A percentile compares a stretch with the other conserved stretches of the same genome.
These are phyloP conservation scores for Sialia sialis DNA, from an alignment of 2,113 vertebrate species.

Conservation along the genomic window DNA sequence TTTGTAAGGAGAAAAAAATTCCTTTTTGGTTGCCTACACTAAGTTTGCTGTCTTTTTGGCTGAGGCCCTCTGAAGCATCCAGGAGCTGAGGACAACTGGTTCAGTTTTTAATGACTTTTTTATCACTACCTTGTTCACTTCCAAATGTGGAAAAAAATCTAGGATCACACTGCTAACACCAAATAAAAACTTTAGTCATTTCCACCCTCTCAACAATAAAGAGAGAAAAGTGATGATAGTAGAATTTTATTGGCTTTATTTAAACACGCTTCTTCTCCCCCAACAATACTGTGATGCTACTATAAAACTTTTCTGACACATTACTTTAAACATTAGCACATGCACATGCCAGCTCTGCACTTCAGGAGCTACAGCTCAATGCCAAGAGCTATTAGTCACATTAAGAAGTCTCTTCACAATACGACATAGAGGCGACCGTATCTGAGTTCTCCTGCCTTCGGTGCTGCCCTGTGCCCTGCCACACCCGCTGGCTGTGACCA, in stretches of 20 bases:
- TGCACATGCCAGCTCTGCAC: conserved; percentile 39
- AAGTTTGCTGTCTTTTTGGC: conserved; percentile 16
- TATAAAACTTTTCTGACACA: conserved; percentile 65
- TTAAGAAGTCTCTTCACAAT: conserved; percentile 27
- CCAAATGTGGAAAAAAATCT: conserved; percentile 55
- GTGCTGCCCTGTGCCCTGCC: not conserved
- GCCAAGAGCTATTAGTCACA: conserved; percentile 62
- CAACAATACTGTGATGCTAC: conserved; percentile 42
- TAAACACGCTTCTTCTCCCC: conserved; percentile 54
- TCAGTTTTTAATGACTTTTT: conserved; percentile 30
- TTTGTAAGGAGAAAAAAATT: conserved; percentile 29
- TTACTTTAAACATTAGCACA: conserved; percentile 57
- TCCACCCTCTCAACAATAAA: conserved; percentile 48
- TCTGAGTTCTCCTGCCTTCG: not conserved
- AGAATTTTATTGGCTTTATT: conserved; percentile 51
- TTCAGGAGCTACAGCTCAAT: conserved; percentile 45
- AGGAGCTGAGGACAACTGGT: conserved; percentile 32
- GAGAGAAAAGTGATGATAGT: conserved; percentile 48
- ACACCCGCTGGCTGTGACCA: not conserved
- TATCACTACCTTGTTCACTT: conserved; percentile 40
- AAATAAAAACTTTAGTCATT: conserved; percentile 46
- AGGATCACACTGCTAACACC: conserved; percentile 34
- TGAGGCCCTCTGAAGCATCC: not conserved
- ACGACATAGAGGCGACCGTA: not conserved
- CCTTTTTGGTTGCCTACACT: not conserved